These are phyloP conservation scores for Caenorhabditis sp. DNA, from an alignment of 2,888 invertebrate genomes.

Conservation along the genomic window DNA sequence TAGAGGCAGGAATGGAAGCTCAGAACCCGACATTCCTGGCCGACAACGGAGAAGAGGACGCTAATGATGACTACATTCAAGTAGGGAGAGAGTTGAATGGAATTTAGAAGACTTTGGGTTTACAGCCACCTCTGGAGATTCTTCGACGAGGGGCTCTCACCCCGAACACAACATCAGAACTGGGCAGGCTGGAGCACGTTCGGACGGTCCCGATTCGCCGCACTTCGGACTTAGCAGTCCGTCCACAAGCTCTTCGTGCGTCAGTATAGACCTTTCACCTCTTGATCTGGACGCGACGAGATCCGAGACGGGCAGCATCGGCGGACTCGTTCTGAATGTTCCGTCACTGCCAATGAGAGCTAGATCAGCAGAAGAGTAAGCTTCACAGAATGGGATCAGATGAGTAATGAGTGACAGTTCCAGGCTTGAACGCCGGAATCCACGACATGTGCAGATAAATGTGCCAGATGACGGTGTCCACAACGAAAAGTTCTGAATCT, in stretches of 20 bases:
- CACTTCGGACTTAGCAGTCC: slow-evolving; percentile 38
- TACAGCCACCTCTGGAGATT: slow-evolving; percentile 50
- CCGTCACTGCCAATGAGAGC: slow-evolving; percentile 17
- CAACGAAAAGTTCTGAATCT: slow-evolving; percentile 37
- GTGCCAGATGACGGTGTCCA: slow-evolving; percentile 40
- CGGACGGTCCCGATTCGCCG: slow-evolving; percentile 11
- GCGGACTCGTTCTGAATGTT: slow-evolving; percentile 31
- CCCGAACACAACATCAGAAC: slow-evolving; percentile 20
- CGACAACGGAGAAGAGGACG: slow-evolving; percentile 51
- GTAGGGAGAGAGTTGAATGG: not conserved
- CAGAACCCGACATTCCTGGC: slow-evolving; percentile 22
- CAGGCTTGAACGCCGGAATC: slow-evolving; percentile 13
- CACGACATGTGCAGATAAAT: slow-evolving; percentile 37
- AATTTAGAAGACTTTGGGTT: not conserved
- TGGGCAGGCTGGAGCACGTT: slow-evolving; percentile 7
- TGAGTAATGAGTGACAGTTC: not conserved
- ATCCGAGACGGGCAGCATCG: slow-evolving; percentile 32
- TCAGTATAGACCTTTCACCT: slow-evolving; percentile 35
- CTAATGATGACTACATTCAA: slow-evolving; percentile 48
- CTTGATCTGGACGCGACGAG: slow-evolving; percentile 23
- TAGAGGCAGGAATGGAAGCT: slow-evolving; percentile 24
- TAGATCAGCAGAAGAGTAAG: slow-evolving; percentile 33
- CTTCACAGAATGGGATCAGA: not conserved
- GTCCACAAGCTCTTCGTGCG: slow-evolving; percentile 49
- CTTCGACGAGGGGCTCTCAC: slow-evolving; percentile 38